Base-by-base conservation (phyloP, 2,113 vertebrate species). In the Crotalus viridis region DNA sequence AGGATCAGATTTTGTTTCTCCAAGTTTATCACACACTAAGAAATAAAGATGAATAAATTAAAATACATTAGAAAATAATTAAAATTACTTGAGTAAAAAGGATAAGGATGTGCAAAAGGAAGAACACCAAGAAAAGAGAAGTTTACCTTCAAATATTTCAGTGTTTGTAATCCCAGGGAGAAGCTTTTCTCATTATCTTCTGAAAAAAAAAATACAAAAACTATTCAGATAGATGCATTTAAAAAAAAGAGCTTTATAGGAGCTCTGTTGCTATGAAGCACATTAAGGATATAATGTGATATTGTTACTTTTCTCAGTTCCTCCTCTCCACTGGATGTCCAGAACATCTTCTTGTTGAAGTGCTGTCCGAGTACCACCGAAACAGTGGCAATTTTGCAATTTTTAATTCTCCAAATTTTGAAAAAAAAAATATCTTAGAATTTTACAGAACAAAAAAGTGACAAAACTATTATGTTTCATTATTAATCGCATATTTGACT, bases 1-100 rank as follows among this genome's bases (percentile, higher is more conserved):
- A 99, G 96, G 89, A 98, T 91, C 1, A 99, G 95, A 56, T 98
- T 98, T 91, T 98, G 97, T 94, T 98, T 98, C 93, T 99, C 98
- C 95, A 98, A 97, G 94, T 99, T 98, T 96, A 99, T 98, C 55
- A 99, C 96, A 89, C 98, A 98, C 98, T 99, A 95, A 93, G 95
- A 96, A 94, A 93, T 52, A 91, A 91, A 89, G 85, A 90, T 43
- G 87, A 93, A 90, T 87, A 24, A 93, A 87, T 95, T 33, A 94
- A 28, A 33, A 22, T 10, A 93, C 92, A 93, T 43, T 24, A 1
- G 5, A 26, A 12, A 91, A 2, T 15, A 88, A 9, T 39, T 57
- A 24, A 19, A 1, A 28, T 90, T 87, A 48, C 64, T 89, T 87
- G n/a, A 17, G 9, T 24, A 10, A 0, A 0, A 48, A 51, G 33